These are phyloP conservation scores for Physella acuta DNA, from an alignment of 1,140 invertebrate species.

Conservation along the genomic window DNA sequence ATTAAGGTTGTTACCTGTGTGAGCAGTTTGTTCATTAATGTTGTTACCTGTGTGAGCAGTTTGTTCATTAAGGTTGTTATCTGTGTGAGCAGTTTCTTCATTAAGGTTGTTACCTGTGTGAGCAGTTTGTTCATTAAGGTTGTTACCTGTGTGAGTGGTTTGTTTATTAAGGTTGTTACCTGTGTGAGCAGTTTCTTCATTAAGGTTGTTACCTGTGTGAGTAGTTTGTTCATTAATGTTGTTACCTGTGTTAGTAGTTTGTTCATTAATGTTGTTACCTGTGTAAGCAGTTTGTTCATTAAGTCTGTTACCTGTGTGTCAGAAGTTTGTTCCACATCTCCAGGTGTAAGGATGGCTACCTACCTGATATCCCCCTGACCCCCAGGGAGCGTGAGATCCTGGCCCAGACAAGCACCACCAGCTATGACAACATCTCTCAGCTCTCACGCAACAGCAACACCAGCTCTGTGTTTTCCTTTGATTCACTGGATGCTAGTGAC, in stretches of 20 bases:
- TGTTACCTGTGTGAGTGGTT: not conserved
- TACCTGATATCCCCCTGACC: conserved; percentile 74
- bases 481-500: conserved; percentile 23
- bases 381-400: conserved; percentile 60
- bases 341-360: conserved; percentile 67
- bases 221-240: too few species aligned
- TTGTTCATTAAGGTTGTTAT: too few species aligned
- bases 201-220: not conserved
- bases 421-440: conserved; percentile 42
- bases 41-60: too few species aligned
- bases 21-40: too few species aligned
- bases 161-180: not conserved
- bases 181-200: not conserved
- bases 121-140: too few species aligned
- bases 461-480: conserved; percentile 34
- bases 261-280: conserved; percentile 1
- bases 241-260: not conserved
- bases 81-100: too few species aligned
- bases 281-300: not conserved
- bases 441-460: conserved; percentile 39
- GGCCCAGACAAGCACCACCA: conserved; percentile 50
- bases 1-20: too few species aligned
- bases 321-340: not conserved
- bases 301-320: too few species aligned
- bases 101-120: too few species aligned